These are phyloP conservation scores for Phocoena sinus DNA, from an alignment of 2,113 vertebrate species.

Conservation along the genomic window DNA sequence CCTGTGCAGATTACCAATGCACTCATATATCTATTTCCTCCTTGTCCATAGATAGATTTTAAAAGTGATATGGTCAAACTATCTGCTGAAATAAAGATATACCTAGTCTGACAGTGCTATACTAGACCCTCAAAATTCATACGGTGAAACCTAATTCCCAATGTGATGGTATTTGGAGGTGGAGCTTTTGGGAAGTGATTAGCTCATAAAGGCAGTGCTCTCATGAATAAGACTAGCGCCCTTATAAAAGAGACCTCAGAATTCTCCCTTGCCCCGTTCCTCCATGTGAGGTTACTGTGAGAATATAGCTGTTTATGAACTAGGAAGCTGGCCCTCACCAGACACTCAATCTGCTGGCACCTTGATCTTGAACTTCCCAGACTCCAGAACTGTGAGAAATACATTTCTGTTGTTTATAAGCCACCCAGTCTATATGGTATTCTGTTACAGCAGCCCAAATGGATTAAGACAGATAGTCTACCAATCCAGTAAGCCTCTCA, in stretches of 20 bases:
- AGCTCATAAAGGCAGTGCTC: neutral
- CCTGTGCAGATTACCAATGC: neutral
- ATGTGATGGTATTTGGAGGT: neutral
- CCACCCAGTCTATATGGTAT: neutral
- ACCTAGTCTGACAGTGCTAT: neutral
- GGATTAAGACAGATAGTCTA: neutral
- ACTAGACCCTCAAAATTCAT: neutral
- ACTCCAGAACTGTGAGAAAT: neutral
- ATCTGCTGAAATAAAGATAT: neutral
- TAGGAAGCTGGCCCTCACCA: neutral
- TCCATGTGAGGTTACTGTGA: neutral
- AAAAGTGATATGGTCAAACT: neutral
- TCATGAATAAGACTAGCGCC: neutral
- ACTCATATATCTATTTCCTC: neutral
- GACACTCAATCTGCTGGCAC: neutral
- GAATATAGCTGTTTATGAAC: neutral
- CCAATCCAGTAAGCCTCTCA: neutral
- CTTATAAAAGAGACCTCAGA: neutral
- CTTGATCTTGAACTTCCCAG: neutral
- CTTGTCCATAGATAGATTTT: neutral
- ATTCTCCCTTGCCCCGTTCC: neutral
- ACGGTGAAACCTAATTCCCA: neutral
- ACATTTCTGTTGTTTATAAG: conserved; percentile 6
- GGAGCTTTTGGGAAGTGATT: neutral
- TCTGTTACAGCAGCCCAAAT: neutral